A percentile compares a stretch with the other conserved stretches of the same genome.
These are phyloP conservation scores for Python bivittatus DNA, from an alignment of 2,113 vertebrate genomes.

Conservation along the genomic window DNA sequence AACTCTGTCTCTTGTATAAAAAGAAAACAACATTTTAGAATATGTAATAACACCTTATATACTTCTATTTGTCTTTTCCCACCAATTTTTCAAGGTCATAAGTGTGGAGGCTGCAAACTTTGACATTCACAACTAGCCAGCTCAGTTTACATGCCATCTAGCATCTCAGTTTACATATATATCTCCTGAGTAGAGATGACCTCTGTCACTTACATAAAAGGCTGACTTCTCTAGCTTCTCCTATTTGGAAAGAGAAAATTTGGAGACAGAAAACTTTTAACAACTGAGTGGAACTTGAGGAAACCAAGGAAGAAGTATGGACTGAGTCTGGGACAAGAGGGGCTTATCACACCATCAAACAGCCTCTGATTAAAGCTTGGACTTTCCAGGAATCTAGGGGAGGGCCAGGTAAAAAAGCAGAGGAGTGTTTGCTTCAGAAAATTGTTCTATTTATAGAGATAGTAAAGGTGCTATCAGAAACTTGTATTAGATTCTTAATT, in stretches of 20 bases:
- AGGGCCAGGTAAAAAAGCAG: background rate
- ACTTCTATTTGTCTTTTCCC: background rate
- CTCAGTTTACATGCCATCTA: background rate
- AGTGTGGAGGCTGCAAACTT: background rate
- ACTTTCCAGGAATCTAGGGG: background rate
- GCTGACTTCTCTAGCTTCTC: background rate
- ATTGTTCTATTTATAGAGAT: background rate
- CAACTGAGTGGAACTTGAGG: background rate
- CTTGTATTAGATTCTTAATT: background rate
- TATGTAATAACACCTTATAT: background rate
- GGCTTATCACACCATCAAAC: background rate
- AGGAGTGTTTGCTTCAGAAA: background rate
- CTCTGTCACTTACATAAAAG: background rate
- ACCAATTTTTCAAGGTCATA: background rate
- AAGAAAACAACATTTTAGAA: background rate
- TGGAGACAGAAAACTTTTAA: background rate
- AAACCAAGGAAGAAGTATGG: background rate
- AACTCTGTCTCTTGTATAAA: background rate
- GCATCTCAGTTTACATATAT: background rate
- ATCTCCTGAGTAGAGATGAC: background rate
- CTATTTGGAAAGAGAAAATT: background rate
- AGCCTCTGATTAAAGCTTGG: background rate
- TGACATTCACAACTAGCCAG: background rate
- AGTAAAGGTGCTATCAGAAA: background rate
- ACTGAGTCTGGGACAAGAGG: background rate